Evolutionary conservation across 2,888 invertebrate species (phyloP), one percentile per base, ranked within the genome.

Genomic region (Acheta domesticus): DNA sequence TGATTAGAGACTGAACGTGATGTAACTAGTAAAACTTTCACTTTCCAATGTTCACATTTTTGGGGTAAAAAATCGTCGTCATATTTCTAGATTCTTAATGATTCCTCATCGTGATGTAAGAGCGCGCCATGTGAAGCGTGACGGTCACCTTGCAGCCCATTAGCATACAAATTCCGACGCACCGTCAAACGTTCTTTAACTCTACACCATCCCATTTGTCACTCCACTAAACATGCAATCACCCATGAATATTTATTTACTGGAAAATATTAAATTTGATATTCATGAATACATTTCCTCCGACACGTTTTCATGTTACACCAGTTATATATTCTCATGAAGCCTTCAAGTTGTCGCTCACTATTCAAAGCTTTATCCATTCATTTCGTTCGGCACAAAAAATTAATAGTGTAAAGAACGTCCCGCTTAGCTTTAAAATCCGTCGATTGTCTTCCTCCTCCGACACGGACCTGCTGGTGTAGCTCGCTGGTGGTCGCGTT

Each of bases 241-340:
- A 62, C 8, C 14, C 62, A 62, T 62, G 62, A 14, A 62, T 62
- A 62, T 62, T 62, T 62, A 62, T 62, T 62, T 62, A 62, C 62
- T 19, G 62, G 62, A 62, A 62, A 62, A 62, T 62, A 62, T 62
- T 62, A 62, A 62, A 62, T 62, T 62, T 62, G n/a, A 62, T 62
- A 62, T 62, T 62, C 62, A 62, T 62, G 62, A 62, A 62, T 62
- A 62, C n/a, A 14, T 62, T 62, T 4, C n/a, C 62, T 5, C 62
- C 62, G 62, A 62, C 62, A 62, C n/a, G 62, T 62, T 62, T 62
- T 62, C 62, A n/a, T 14, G 62, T 62, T 62, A 62, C 62, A n/a
- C 14, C n/a, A 19, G 62, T 62, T 62, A 62, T 62, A 62, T 62
- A 62, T 62, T 62, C 16, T n/a, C 62, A n/a, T 62, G 62, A 62